Percentiles rank a stretch among this genome's conserved stretches.
These are phyloP conservation scores for Zaprionus capensis DNA, from an alignment of 1,140 invertebrate species.

Conservation along the genomic window DNA sequence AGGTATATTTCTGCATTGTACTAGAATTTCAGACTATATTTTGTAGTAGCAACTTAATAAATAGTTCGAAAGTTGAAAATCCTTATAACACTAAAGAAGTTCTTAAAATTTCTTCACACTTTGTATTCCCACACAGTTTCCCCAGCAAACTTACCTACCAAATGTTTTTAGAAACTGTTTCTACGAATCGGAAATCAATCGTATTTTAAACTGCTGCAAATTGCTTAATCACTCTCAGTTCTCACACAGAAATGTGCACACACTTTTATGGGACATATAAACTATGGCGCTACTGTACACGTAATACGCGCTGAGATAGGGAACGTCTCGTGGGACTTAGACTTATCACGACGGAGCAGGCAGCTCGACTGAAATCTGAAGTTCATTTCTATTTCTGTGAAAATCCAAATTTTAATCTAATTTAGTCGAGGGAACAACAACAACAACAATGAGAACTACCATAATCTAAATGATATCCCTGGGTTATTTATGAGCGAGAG, in stretches of 20 bases:
- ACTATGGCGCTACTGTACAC: not conserved
- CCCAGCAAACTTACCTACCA: not conserved
- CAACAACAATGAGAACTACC: not conserved
- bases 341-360: constrained; percentile 10
- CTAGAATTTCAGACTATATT: not conserved
- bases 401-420: constrained; percentile 8
- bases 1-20: not conserved
- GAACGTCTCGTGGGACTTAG: not conserved
- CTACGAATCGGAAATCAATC: not conserved
- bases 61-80: not conserved
- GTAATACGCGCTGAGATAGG: constrained; percentile 1
- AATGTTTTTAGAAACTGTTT: not conserved
- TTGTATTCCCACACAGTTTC: not conserved
- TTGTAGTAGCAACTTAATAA: too few species aligned
- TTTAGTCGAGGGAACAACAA: not conserved
- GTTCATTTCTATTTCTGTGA: constrained; percentile 11
- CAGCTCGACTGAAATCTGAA: constrained; percentile 15
- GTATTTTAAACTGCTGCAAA: not conserved
- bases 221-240: not conserved
- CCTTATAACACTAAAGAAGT: not conserved
- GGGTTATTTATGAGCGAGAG: constrained; percentile 12
- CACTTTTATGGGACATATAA: not conserved
- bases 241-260: not conserved
- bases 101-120: not conserved
- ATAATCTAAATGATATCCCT: constrained; percentile 23